Conservation (phyloP, 2,888 invertebrate species). For the Hermaeophaga mercurialis region DNA sequence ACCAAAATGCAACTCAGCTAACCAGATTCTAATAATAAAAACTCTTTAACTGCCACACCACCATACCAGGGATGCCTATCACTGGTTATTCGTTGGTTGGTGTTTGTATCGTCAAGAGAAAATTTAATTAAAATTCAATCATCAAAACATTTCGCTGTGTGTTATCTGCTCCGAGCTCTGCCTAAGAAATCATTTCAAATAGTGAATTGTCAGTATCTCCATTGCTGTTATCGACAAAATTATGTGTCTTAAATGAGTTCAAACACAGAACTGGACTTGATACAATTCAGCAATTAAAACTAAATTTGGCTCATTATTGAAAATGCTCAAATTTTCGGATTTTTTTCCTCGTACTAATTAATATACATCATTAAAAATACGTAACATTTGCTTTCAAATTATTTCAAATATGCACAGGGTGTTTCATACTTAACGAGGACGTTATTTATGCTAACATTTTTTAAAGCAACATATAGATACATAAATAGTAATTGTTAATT, state of each 20-base stretch:
- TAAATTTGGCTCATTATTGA: no score
- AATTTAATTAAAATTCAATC: constrained; percentile 60
- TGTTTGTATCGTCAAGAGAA: constrained; percentile 50
- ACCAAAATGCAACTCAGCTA: constrained; percentile 55
- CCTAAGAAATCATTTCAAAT: constrained; percentile 59
- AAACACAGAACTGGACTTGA: constrained; percentile 24
- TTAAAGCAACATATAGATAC: no score
- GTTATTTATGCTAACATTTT: no score
- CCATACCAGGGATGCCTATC: constrained; percentile 50
- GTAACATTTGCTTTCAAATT: no score
- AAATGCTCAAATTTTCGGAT: no score
- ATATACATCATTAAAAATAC: no score
- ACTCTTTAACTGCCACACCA: constrained; percentile 53
- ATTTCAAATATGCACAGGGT: no score
- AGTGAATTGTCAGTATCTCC: constrained; percentile 56
- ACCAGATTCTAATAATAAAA: constrained; percentile 57
- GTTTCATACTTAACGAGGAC: no score
- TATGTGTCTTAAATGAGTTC: constrained; percentile 51
- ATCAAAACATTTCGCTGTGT: constrained; percentile 56
- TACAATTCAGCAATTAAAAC: constrained; percentile 45
- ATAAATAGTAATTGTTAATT: no score
- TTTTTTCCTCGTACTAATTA: no score
- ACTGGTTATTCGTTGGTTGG: constrained; percentile 39
- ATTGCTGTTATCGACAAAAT: constrained; percentile 50
- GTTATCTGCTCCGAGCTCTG: constrained; percentile 55